Percentiles rank a stretch among this genome's conserved stretches.
These are phyloP conservation scores for Heliconius hortense DNA, from an alignment of 2,888 invertebrate genomes.

Conservation along the genomic window DNA sequence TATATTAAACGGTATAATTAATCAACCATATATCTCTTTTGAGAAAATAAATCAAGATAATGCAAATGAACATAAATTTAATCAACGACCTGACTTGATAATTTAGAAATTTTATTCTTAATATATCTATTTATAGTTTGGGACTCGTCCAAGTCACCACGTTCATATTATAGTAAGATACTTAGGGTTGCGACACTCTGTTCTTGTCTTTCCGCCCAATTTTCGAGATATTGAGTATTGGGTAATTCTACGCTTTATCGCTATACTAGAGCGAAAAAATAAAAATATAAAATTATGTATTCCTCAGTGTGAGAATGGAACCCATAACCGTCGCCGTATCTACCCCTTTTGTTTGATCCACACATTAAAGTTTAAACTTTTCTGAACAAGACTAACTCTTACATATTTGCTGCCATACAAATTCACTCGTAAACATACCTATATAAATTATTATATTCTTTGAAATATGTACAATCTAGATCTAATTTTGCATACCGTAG, in stretches of 20 bases:
- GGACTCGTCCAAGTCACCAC: neutral
- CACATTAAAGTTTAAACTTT: too few species aligned
- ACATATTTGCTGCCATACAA: neutral
- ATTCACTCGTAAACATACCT: neutral
- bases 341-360: too few species aligned
- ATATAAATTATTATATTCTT: neutral
- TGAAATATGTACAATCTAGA: slow-evolving; percentile 15
- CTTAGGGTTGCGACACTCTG: too few species aligned
- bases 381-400: too few species aligned
- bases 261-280: too few species aligned
- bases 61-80: slow-evolving; percentile 36
- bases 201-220: too few species aligned
- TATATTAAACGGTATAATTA: slow-evolving; percentile 20
- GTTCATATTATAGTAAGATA: too few species aligned
- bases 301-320: too few species aligned
- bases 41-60: slow-evolving; percentile 40
- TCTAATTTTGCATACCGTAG: slow-evolving; percentile 21
- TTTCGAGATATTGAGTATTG: too few species aligned
- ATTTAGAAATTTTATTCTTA: slow-evolving; percentile 30
- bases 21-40: slow-evolving; percentile 18
- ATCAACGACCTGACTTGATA: slow-evolving; percentile 20
- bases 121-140: neutral
- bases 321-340: too few species aligned
- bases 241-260: too few species aligned
- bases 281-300: too few species aligned